Percentiles rank a stretch among this genome's conserved stretches.
phyloP scores from a whole-genome alignment of 2,797 vertebrate species.

The Microctenopoma steveboyesi region DNA sequence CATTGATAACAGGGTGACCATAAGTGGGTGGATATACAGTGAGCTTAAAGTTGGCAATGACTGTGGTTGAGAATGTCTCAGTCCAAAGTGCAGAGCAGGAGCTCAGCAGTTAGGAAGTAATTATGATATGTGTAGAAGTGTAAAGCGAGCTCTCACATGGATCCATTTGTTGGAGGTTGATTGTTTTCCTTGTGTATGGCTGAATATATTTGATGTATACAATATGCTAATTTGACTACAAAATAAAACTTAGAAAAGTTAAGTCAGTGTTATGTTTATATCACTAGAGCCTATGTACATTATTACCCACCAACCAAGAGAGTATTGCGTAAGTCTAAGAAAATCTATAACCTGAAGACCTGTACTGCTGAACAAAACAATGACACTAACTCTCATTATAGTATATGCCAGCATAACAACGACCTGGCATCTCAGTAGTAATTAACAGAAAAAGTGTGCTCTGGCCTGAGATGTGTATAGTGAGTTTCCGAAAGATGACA shows the following conservation, averaged over 20 bases:
- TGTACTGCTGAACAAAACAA: conserved; percentile 2
- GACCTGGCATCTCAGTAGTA: not conserved
- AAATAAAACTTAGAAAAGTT: not conserved
- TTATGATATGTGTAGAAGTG: conserved; percentile 49
- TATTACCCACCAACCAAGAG: not conserved
- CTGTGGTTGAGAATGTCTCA: conserved; percentile 19
- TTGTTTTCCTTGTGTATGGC: conserved; percentile 21
- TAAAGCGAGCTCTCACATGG: conserved; percentile 33
- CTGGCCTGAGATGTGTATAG: conserved; percentile 12
- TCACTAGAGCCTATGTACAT: not conserved
- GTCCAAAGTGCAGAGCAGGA: conserved; percentile 27
- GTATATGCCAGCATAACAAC: not conserved
- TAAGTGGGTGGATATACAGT: conserved; percentile 15
- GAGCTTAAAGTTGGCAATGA: conserved; percentile 19
- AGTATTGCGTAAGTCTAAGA: not conserved
- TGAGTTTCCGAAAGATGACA: conserved; percentile 32
- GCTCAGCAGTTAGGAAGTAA: conserved; percentile 40
- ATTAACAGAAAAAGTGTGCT: conserved; percentile 14
- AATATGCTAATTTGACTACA: conserved; percentile 25
- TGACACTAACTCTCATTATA: not conserved
- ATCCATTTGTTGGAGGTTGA: conserved; percentile 33
- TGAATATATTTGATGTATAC: conserved; percentile 5
- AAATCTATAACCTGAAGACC: not conserved
- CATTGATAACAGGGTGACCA: conserved; percentile 18
- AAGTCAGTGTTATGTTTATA: conserved; percentile 26